A percentile compares a stretch with the other conserved stretches of the same genome.
Conservation (phyloP, 2,888 invertebrate genomes). For the Troides oblongomaculatus region DNA sequence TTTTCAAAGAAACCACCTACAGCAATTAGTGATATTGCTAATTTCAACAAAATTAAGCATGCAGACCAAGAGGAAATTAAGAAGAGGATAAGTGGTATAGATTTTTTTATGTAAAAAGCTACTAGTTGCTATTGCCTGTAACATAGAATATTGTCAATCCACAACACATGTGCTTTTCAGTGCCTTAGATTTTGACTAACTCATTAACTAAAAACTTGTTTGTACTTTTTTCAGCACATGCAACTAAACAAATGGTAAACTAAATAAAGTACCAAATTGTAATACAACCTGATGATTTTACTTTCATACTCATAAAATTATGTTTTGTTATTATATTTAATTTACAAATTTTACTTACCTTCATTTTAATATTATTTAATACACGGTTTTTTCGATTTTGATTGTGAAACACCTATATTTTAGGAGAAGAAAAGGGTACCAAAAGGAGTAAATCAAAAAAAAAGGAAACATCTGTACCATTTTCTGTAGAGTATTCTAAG, state of each 20-base stretch:
- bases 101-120: not conserved
- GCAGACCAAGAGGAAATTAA: constrained; percentile 83
- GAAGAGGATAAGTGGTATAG: constrained; percentile 68
- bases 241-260: not conserved
- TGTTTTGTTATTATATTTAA: too few species aligned
- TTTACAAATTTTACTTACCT: too few species aligned
- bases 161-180: not conserved
- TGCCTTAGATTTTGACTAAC: not conserved
- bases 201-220: not conserved
- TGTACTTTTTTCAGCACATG: not conserved
- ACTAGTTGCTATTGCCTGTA: not conserved
- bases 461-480: constrained; percentile 60
- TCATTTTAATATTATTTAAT: too few species aligned
- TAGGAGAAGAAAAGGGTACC: constrained; percentile 67
- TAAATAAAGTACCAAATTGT: not conserved
- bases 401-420: not conserved
- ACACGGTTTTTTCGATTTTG: not conserved
- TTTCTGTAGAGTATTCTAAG: constrained; percentile 90
- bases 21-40: constrained; percentile 87
- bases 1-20: constrained; percentile 89
- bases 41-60: constrained; percentile 88
- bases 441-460: constrained; percentile 58
- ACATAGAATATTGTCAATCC: too few species aligned
- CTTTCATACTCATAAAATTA: too few species aligned
- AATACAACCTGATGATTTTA: not conserved